Evolutionary conservation across 2,797 vertebrate genomes (phyloP).

Genomic region (Acomys russatus): DNA sequence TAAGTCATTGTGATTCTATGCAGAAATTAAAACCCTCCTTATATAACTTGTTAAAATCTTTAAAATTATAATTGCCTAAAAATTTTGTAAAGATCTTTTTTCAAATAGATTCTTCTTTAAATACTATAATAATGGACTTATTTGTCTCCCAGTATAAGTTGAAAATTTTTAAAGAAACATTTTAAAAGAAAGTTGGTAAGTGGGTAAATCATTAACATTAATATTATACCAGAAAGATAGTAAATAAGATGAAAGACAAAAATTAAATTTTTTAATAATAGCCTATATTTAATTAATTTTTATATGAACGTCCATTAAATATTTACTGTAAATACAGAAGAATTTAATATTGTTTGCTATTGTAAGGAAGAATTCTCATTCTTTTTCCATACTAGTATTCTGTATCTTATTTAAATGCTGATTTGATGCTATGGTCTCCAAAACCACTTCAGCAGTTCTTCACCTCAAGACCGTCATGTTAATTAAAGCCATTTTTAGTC

Average conservation of each 20-base stretch:
- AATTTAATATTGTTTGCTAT: constrained; percentile 5
- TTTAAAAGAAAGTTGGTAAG: not conserved
- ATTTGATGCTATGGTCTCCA: not conserved
- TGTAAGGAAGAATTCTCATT: not conserved
- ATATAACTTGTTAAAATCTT: constrained; percentile 1
- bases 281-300: not conserved
- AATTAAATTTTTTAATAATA: constrained; percentile 26
- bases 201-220: not conserved
- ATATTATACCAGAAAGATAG: constrained; percentile 41
- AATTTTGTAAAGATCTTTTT: constrained; percentile 10
- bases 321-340: not conserved
- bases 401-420: constrained; percentile 49
- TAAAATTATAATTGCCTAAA: constrained; percentile 12
- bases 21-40: constrained; percentile 47
- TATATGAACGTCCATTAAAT: constrained; percentile 29
- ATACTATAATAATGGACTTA: not conserved
- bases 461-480: not conserved
- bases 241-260: constrained; percentile 18
- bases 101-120: constrained; percentile 32
- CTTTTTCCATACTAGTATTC: constrained; percentile 62
- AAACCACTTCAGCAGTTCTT: not conserved
- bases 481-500: not conserved
- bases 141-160: not conserved
- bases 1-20: constrained; percentile 26
- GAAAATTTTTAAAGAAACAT: constrained; percentile 29